Evolutionary conservation across 2,888 invertebrate genomes (phyloP).

Genomic region (Eupeodes latifasciatus): DNA sequence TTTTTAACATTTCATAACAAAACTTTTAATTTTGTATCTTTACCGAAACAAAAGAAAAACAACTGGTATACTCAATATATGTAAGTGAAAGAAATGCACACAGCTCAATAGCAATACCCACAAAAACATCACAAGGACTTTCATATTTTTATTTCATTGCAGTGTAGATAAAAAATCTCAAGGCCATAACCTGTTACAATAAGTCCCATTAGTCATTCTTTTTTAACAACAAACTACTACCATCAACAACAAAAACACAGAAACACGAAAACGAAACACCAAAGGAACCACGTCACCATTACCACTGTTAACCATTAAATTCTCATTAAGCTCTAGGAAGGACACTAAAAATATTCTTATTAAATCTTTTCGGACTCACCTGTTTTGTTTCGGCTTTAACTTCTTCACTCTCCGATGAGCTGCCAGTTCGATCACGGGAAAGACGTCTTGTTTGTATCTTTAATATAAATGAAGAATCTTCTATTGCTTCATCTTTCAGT

Average conservation of each 20-base stretch:
- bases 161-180: constrained; percentile 31
- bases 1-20: neutral
- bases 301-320: neutral
- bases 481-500: constrained; percentile 79
- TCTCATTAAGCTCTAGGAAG: constrained; percentile 17
- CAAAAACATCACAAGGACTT: neutral
- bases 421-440: constrained; percentile 83
- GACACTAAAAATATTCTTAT: neutral
- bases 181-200: constrained; percentile 40
- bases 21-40: neutral
- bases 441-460: constrained; percentile 85
- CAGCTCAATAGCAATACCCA: neutral
- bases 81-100: constrained; percentile 8
- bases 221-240: constrained; percentile 22
- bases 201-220: constrained; percentile 36
- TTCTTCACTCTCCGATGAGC: constrained; percentile 86
- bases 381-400: constrained; percentile 84
- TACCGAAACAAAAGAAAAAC: neutral
- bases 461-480: constrained; percentile 87
- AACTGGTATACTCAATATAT: neutral
- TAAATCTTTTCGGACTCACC: constrained; percentile 77
- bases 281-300: constrained; percentile 23
- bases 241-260: neutral
- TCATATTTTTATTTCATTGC: constrained; percentile 18
- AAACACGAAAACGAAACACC: too few relatives aligned